Evolutionary conservation across 2,797 vertebrate genomes (phyloP).

Genomic region (Pseudochirops corinnae): DNA sequence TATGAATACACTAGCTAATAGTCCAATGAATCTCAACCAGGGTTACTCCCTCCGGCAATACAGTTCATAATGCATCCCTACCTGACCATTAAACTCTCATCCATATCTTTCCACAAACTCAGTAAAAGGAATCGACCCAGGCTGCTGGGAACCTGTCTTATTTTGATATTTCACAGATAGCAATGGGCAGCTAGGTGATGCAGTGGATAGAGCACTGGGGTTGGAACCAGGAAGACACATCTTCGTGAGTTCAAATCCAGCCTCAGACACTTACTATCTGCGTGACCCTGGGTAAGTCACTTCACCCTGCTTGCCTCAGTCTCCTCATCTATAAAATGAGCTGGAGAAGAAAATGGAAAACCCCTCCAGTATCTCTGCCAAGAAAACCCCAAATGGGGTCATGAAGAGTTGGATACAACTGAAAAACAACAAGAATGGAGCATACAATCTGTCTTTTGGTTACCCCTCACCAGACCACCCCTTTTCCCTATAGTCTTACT

Average conservation of each 20-base stretch:
- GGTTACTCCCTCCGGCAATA: neutral
- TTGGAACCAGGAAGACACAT: neutral
- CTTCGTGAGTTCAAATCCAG: neutral
- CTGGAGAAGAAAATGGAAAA: neutral
- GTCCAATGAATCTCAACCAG: neutral
- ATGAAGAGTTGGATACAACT: neutral
- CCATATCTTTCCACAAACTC: neutral
- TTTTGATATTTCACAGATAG: neutral
- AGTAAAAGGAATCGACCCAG: neutral
- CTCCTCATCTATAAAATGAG: neutral
- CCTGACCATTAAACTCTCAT: neutral
- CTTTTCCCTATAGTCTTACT: neutral
- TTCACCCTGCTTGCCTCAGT: neutral
- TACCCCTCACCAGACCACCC: neutral
- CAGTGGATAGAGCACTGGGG: neutral
- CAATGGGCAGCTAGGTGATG: neutral
- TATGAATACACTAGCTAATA: neutral
- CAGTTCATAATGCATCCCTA: neutral
- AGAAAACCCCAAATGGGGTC: neutral
- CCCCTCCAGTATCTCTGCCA: neutral
- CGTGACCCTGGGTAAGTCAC: neutral
- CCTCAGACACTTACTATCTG: neutral
- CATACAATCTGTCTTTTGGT: neutral
- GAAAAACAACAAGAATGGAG: neutral
- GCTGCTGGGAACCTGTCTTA: neutral